These are phyloP conservation scores for Hypercompe scribonia DNA, from an alignment of 2,888 invertebrate genomes.

Conservation along the genomic window DNA sequence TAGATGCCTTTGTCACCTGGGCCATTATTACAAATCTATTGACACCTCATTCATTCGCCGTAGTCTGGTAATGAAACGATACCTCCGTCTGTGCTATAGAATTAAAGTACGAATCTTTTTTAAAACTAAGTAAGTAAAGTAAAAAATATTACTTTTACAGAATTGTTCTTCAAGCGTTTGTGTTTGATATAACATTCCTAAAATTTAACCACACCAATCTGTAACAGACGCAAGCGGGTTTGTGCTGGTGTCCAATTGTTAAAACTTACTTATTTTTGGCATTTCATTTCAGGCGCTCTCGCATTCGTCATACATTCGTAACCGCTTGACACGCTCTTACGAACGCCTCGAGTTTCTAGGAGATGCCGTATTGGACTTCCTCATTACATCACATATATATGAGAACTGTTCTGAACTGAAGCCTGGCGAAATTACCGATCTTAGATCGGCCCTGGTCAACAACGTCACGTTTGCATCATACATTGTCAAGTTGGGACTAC, in stretches of 20 bases:
- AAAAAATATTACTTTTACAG: no score
- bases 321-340: slow-evolving; percentile 95
- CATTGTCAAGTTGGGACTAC: slow-evolving; percentile 93
- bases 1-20: no score
- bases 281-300: slow-evolving; percentile 90
- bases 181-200: no score
- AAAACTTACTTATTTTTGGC: neutral
- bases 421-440: slow-evolving; percentile 96
- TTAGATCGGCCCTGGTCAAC: slow-evolving; percentile 98
- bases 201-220: no score
- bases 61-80: no score
- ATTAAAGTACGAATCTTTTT: no score
- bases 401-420: slow-evolving; percentile 89
- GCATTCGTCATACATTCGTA: slow-evolving; percentile 95
- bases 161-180: no score
- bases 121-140: no score
- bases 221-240: no score
- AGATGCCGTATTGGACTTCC: slow-evolving; percentile 96
- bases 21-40: no score
- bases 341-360: slow-evolving; percentile 96
- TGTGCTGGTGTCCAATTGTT: neutral
- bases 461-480: slow-evolving; percentile 97
- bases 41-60: no score
- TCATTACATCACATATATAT: slow-evolving; percentile 95
- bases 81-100: no score